Base-by-base conservation (phyloP, 2,797 vertebrate species). In the Dryobates pubescens region DNA sequence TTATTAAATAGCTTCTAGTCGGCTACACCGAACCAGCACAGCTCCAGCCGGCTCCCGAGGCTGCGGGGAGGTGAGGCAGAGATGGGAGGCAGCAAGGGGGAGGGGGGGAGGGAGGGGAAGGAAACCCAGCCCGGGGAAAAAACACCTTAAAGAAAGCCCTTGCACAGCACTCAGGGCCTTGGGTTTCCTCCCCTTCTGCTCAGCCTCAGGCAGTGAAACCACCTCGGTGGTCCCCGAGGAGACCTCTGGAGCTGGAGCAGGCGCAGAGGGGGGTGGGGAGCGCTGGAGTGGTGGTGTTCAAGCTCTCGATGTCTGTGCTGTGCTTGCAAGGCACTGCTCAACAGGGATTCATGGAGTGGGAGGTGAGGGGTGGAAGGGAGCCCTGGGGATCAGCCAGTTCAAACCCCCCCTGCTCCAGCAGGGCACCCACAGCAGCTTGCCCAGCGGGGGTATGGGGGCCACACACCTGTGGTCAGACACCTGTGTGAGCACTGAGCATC, bases 1-100 rank as follows among this genome's bases (percentile, higher is more conserved):
- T 98, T 98, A 98, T 98, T 97, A 97, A 97, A 97, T 96, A 96
- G 96, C 96, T 97, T 96, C 96, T 96, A 95, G 96, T 76, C 92
- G 95, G 96, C 89, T 96, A 78, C 96, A 97, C 92, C 92, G 92
- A 90, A 72, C 92, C 5, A 11, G 89, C 95, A 84, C 64, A 58
- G 94, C 96, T 86, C n/a, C 92, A 58, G 51, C 91, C 79, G 3
- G 22, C 95, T 93, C 30, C 3, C 10, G 3, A 63, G 30, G 89
- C 95, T 88, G 94, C 75, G 79, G 93, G 94, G 49, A 12, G 4
- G 29, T 20, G 36, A 49, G 63, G 85, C 47, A 53, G 51, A 38
- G 47, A 17, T 4, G 29, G 29, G 34, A 49, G 63, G 85, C 20
- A 27, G 51, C 36, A 38, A 38, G 36, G 36, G 36, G 36, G 36